phyloP scores from a whole-genome alignment of 2,888 invertebrate genomes.

The Scrobipalpa atriplicella region DNA sequence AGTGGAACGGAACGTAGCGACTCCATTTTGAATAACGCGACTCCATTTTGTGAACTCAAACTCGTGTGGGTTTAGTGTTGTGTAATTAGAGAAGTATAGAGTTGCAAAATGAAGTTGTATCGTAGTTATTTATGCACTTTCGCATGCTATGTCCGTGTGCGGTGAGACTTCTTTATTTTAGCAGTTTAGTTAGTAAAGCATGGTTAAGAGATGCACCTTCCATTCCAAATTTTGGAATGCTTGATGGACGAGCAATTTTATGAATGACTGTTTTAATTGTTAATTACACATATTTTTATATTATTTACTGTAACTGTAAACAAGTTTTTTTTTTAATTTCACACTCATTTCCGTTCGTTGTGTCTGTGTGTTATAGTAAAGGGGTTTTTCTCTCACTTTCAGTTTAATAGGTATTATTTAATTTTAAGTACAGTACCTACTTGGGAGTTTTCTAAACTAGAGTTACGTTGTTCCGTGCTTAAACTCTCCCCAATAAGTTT shows the following conservation, averaged over 20 bases:
- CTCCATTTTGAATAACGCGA: conserved; percentile 20
- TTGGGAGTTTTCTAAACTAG: background rate
- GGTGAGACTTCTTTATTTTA: background rate
- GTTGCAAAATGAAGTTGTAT: conserved; percentile 1
- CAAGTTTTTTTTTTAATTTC: too few relatives aligned
- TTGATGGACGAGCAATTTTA: too few relatives aligned
- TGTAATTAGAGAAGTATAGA: conserved; percentile 11
- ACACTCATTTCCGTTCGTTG: too few relatives aligned
- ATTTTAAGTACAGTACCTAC: background rate
- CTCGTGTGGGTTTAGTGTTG: conserved; percentile 14
- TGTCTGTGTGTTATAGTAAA: too few relatives aligned
- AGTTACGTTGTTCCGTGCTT: conserved; percentile 9
- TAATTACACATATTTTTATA: too few relatives aligned
- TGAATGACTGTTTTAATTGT: too few relatives aligned
- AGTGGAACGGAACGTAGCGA: conserved; percentile 12
- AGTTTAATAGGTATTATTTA: background rate
- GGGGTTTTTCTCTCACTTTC: background rate
- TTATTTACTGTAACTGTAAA: too few relatives aligned
- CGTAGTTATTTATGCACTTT: background rate
- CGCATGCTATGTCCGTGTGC: background rate
- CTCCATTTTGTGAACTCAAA: background rate
- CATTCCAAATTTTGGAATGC: too few relatives aligned
- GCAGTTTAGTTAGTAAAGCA: background rate
- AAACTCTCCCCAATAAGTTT: conserved; percentile 32
- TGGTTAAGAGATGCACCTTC: too few relatives aligned